A percentile compares a stretch with the other conserved stretches of the same genome.
phyloP scores from a whole-genome alignment of 2,113 vertebrate species.

The Xenopus tropicalis region DNA sequence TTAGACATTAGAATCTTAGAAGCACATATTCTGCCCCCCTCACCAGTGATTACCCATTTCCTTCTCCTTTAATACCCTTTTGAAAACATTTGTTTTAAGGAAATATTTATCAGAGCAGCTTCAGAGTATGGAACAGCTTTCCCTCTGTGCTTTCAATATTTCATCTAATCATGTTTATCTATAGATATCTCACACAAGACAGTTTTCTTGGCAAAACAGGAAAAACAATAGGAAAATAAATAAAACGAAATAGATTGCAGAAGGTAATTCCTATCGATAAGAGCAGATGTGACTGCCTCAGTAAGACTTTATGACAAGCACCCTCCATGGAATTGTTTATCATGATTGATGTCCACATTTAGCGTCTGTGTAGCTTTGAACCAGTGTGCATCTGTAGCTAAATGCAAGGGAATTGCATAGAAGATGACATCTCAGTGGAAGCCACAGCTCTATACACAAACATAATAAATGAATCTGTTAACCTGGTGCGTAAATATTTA shows the following conservation, averaged over 20 bases:
- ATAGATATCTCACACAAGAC: not conserved
- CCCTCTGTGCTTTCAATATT: not conserved
- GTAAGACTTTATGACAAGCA: conserved; percentile 47
- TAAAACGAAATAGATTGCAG: conserved; percentile 28
- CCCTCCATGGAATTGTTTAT: conserved; percentile 40
- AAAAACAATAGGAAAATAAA: conserved; percentile 31
- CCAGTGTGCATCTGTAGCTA: conserved; percentile 45
- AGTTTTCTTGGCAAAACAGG: conserved; percentile 1
- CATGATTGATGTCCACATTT: conserved; percentile 50
- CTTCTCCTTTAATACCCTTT: too few species aligned
- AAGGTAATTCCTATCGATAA: conserved; percentile 23
- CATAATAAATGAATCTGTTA: conserved; percentile 53
- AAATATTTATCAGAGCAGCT: too few species aligned
- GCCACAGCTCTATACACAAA: conserved; percentile 40
- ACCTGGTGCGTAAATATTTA: conserved; percentile 54
- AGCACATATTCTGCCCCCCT: too few species aligned
- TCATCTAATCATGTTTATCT: not conserved
- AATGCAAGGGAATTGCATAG: conserved; percentile 50
- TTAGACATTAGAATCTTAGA: too few species aligned
- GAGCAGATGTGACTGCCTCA: conserved; percentile 27
- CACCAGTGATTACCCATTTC: too few species aligned
- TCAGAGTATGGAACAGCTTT: not conserved
- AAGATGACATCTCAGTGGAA: conserved; percentile 57
- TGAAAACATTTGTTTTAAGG: too few species aligned
- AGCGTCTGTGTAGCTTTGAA: conserved; percentile 47